Evolutionary conservation across 2,113 vertebrate genomes (phyloP), one percentile per base, ranked within the genome.

Genomic region (Pollimyrus isidori): DNA sequence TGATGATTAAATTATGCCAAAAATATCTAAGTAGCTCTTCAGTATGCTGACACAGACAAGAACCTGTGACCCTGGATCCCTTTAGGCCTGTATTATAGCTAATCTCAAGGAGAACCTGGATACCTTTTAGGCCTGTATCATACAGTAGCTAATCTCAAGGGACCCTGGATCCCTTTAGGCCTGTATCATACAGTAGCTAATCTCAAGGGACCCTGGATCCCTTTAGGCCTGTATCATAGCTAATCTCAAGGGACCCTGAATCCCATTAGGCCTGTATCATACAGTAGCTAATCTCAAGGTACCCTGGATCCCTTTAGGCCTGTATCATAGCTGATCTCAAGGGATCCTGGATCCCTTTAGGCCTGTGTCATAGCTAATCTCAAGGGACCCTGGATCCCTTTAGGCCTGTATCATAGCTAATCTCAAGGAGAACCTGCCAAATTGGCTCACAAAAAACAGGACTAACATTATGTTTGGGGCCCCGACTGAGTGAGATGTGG

Each of bases 1-100:
- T 69, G 62, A 69, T 69, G 62, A 69, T 69, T 69, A 69, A 69
- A 69, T 69, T 69, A 69, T 69, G n/a, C 62, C 62, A 69, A 69
- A 69, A 69, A 69, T 69, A 69, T 69, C 30, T 30, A 26, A n/a
- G 62, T 26, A 30, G 62, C 62, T 69, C n/a, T 69, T 69, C n/a
- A 30, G 62, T 69, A 69, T 69, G 26, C n/a, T 69, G 62, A 69
- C 62, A 69, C 62, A 26, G 62, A 69, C n/a, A 69, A 69, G 62
- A 69, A 30, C 62, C 62, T 30, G 62, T 69, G 62, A 69, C n/a
- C 62, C 62, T 13, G 62, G 62, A 69, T 69, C 26, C n/a, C n/a
- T 69, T 26, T 30, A 11, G 62, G 3, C 62, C 62, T 69, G 3
- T 69, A 30, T 69, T 26, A 30, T 69, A 69, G 62, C 62, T 69